Conservation (phyloP, 2,888 invertebrate genomes). For the Hirtodrosophila cameraria region DNA sequence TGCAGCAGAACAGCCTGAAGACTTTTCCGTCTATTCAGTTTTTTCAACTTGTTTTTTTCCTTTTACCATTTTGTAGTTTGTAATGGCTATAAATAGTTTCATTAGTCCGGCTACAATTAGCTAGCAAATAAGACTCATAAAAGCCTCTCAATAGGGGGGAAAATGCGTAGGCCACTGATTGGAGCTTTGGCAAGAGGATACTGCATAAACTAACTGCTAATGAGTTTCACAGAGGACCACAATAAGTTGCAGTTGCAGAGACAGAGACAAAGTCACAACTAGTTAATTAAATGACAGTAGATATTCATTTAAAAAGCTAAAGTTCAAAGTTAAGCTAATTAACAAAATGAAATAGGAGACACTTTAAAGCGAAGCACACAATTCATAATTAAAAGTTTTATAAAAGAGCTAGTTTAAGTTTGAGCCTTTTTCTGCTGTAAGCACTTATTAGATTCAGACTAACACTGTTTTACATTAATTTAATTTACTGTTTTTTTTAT, state of each 20-base stretch:
- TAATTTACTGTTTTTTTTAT: too few species aligned
- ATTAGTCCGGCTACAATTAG: conserved; percentile 52
- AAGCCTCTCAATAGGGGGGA: conserved; percentile 5
- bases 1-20: conserved; percentile 21
- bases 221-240: conserved; percentile 20
- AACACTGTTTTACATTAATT: too few species aligned
- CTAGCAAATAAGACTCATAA: conserved; percentile 24
- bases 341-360: conserved; percentile 11
- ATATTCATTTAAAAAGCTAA: conserved; percentile 8
- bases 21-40: conserved; percentile 20
- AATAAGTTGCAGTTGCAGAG: conserved; percentile 1
- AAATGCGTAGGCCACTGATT: conserved; percentile 48
- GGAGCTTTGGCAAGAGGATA: conserved; percentile 12
- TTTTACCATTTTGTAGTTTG: conserved; percentile 37
- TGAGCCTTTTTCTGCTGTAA: background rate
- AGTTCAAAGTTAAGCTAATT: conserved; percentile 5
- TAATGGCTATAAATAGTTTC: conserved; percentile 65
- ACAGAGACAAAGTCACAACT: too few species aligned
- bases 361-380: too few species aligned
- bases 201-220: conserved; percentile 21
- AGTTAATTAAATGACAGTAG: conserved; percentile 41
- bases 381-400: too few species aligned
- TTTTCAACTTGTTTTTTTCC: conserved; percentile 1
- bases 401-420: too few species aligned
- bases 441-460: too few species aligned